Evolutionary conservation across 2,888 invertebrate species (phyloP), one percentile per base, ranked within the genome.

Genomic region (Petrolisthes cinctipes): DNA sequence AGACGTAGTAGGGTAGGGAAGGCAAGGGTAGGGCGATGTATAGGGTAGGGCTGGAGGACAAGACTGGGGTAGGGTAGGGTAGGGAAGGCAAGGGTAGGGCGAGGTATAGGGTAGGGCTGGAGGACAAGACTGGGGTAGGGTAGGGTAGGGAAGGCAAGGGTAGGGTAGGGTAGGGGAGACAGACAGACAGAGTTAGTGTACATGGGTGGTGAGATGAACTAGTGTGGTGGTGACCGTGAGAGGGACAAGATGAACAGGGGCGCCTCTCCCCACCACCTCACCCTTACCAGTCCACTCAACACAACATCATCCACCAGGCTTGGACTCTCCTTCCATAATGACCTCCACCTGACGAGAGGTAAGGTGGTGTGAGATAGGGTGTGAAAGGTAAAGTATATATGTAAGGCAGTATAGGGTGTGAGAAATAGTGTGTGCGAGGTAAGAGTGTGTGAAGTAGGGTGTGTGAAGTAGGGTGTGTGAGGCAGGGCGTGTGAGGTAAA

Each of bases 151-250:
- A 61, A 17, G 61, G 3, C 1, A 61, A 17, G 61, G 61, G 11
- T 9, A 61, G 61, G 61, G 61, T 61, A 61, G 17, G 61, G 61
- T 2, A 71, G 71, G 71, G 71, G 1, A 37, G 37, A 37, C 2
- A 37, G 37, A 37, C 37, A 37, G 37, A 37, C 37, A 37, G 37
- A 37, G 37, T 37, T 37, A 37, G 37, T 37, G 37, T 37, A 37
- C 37, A 37, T 37, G 37, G 37, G 37, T 37, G 37, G 37, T 37
- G 37, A 37, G 37, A 37, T 37, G 37, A 37, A 37, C 37, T 37
- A 71, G 71, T 71, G 71, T 71, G 71, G 71, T 71, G 71, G 71
- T 71, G 71, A 20, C n/a, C 14, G 17, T 71, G n/a, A 71, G 6
- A 17, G 71, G 71, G 71, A 6, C n/a, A 71, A 20, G 71, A 71